Evolutionary conservation across 2,888 invertebrate species (phyloP).

Genomic region (Ophraella communa): DNA sequence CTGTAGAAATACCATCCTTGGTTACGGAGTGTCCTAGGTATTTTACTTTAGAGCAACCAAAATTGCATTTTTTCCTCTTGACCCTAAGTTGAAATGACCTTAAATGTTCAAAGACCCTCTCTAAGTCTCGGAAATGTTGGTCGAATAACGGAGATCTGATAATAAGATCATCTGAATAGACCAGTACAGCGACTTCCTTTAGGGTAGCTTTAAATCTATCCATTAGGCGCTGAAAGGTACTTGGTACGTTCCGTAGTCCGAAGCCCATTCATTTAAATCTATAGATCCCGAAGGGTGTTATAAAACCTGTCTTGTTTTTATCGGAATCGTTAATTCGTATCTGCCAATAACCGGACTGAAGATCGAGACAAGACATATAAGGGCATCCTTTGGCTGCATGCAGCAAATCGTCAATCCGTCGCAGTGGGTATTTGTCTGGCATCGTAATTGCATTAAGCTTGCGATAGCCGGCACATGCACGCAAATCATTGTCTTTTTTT

Average conservation of each 20-base stretch:
- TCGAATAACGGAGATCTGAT: slow-evolving; percentile 36
- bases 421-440: slow-evolving; percentile 38
- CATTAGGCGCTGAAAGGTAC: slow-evolving; percentile 44
- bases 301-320: too few species aligned
- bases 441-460: slow-evolving; percentile 4
- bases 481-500: slow-evolving; percentile 1
- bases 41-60: slow-evolving; percentile 8
- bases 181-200: slow-evolving; percentile 32
- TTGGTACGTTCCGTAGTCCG: slow-evolving; percentile 41
- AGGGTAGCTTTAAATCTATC: slow-evolving; percentile 39
- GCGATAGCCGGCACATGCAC: slow-evolving; percentile 8
- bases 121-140: slow-evolving; percentile 36
- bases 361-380: slow-evolving; percentile 29
- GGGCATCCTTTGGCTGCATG: slow-evolving; percentile 24
- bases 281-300: too few species aligned
- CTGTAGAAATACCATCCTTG: too few species aligned
- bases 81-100: slow-evolving; percentile 32
- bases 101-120: slow-evolving; percentile 26
- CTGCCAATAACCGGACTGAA: too few species aligned
- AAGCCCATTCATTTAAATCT: slow-evolving; percentile 41
- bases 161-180: slow-evolving; percentile 46
- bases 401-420: slow-evolving; percentile 39
- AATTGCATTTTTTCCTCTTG: slow-evolving; percentile 41
- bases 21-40: neutral
- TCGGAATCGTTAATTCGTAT: too few species aligned